These are phyloP conservation scores for Drosophila paranaensis DNA, from an alignment of 2,888 invertebrate species.

Conservation along the genomic window DNA sequence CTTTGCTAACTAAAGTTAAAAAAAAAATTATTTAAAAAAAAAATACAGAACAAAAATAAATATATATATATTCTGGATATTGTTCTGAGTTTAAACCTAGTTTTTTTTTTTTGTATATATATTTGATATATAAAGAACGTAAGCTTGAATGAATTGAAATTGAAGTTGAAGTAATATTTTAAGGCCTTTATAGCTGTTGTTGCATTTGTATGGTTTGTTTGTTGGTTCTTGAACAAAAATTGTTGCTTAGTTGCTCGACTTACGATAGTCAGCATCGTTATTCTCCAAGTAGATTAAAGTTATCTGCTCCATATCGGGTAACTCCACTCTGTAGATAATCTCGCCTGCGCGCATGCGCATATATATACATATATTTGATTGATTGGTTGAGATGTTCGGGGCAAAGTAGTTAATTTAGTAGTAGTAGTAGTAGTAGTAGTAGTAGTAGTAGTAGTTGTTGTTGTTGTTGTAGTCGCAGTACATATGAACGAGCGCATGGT, in stretches of 20 bases:
- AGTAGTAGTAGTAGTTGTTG: constrained; percentile 42
- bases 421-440: constrained; percentile 10
- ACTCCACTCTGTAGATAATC: constrained; percentile 97
- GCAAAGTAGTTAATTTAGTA: constrained; percentile 49
- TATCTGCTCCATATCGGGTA: constrained; percentile 97
- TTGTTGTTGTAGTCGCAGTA: constrained; percentile 64
- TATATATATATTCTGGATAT: constrained; percentile 62
- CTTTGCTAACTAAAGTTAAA: constrained; percentile 32
- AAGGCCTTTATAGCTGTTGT: constrained; percentile 58
- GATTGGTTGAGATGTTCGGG: constrained; percentile 17
- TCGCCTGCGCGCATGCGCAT: constrained; percentile 87
- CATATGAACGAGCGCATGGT: constrained; percentile 59
- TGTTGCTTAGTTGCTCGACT: constrained; percentile 84
- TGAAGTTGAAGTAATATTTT: constrained; percentile 48
- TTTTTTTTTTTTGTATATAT: constrained; percentile 6
- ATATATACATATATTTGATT: constrained; percentile 36
- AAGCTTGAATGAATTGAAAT: constrained; percentile 54
- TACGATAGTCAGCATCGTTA: constrained; percentile 86
- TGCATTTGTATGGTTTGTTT: constrained; percentile 56
- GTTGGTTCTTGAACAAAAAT: constrained; percentile 58
- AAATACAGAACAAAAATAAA: constrained; percentile 31
- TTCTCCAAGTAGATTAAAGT: constrained; percentile 97
- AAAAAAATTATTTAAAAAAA: constrained; percentile 18
- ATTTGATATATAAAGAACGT: constrained; percentile 29
- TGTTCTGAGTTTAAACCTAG: constrained; percentile 39